A percentile compares a stretch with the other conserved stretches of the same genome.
phyloP scores from a whole-genome alignment of 1,140 invertebrate genomes.

The Lysiphlebus fabarum region DNA sequence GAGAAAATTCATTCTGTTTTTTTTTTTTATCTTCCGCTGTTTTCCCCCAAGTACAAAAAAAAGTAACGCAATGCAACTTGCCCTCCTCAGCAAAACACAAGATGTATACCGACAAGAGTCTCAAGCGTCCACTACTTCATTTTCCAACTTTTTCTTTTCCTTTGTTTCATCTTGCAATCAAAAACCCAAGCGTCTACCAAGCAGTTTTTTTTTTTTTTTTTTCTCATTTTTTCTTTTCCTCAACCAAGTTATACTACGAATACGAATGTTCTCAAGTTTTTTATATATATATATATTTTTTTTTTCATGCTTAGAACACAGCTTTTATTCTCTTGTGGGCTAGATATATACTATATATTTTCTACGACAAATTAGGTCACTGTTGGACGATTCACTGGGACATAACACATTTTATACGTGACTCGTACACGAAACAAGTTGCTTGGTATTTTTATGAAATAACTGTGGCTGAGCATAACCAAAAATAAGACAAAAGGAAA shows the following conservation, averaged over 20 bases:
- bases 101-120: constrained; percentile 1
- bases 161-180: constrained; percentile 15
- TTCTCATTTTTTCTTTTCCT: neutral
- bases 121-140: constrained; percentile 16
- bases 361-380: constrained; percentile 8
- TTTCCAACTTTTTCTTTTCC: neutral
- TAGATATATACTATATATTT: too few species aligned
- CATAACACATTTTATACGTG: neutral
- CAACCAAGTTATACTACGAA: neutral
- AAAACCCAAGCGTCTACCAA: constrained; percentile 33
- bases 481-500: too few species aligned
- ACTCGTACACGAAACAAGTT: neutral
- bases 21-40: too few species aligned
- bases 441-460: too few species aligned
- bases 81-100: neutral
- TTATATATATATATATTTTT: too few species aligned
- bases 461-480: too few species aligned
- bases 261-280: constrained; percentile 6
- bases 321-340: neutral
- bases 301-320: neutral
- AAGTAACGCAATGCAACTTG: neutral
- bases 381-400: constrained; percentile 8
- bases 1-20: too few species aligned
- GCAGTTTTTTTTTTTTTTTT: constrained; percentile 1
- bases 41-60: neutral